Evolutionary conservation across 2,797 vertebrate species (phyloP), one percentile per base, ranked within the genome.

Genomic region (Pachyuromys duprasi): DNA sequence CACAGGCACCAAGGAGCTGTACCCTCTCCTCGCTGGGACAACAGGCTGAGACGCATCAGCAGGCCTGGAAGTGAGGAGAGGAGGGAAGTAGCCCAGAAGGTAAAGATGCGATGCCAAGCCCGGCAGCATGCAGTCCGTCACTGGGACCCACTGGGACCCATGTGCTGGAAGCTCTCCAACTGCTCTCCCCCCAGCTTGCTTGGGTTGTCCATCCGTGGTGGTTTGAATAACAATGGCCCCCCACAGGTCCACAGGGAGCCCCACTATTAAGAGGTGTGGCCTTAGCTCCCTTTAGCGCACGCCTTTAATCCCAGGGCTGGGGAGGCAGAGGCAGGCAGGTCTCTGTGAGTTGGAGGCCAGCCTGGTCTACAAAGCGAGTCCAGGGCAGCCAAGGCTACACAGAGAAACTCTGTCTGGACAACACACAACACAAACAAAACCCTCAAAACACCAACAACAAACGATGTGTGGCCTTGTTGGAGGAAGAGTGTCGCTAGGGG

Each of bases 1-100:
- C 2, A 0, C 87, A 72, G 12, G 8, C 49, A 5, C 8, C 63
- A 8, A 22, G 53, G 39, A 55, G 14, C 65, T 2, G 17, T 1
- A 49, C 67, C 70, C 26, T 60, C 76, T 89, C 87, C 93, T 13
- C 2, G 42, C 13, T 74, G 6, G 62, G 33, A 36, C n/a, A 31
- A 11, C 0, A 1, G 81, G 63, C 62, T 13, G 8, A 3, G 84
- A 8, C 1, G 24, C 45, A 45, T 2, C 45, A 83, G n/a, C n/a
- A 82, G 55, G 57, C 76, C 81, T 8, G 20, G 79, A 5, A 39
- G 42, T 24, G 6, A 28, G 39, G 9, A 20, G 81, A 39, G 62
- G 28, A 13, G 39, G n/a, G n/a, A n/a, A n/a, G 26, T 28, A 1
- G 17, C 42, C 22, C 62, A 20, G 2, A 6, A 3, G 4, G 65